Base-by-base conservation (phyloP, 2,113 vertebrate species). In the Silurus asotus region DNA sequence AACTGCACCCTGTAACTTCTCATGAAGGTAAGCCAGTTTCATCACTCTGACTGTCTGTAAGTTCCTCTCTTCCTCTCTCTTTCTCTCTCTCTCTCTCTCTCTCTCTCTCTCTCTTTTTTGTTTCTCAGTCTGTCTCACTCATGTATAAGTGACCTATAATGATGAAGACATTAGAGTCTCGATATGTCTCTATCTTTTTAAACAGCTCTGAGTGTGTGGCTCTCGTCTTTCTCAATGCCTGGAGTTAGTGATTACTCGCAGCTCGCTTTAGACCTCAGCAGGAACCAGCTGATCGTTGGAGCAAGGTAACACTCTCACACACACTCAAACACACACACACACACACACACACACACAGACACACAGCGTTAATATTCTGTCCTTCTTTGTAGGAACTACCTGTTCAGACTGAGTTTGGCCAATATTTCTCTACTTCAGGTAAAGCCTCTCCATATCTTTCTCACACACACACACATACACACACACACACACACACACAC, bases 371-470 rank as follows among this genome's bases (percentile, higher is more conserved):
- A 62, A 20, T 75, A 67, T 64, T 79, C 25, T 83, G 53, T 81
- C n/a, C 83, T 53, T 59, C 59, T 79, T 64, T 87, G 83, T 95
- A 99, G 98, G 94, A 98, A 99, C 94, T 96, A 97, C 93, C 96
- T 99, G 93, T 99, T 99, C 95, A 96, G 96, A 91, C 95, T 99
- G 92, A 97, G 94, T 92, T 95, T 99, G 81, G 95, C 90, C 94
- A 97, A 99, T 76, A 70, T 96, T 90, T 98, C 98, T 72, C 95
- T 99, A 49, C 95, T 99, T 89, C 97, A 99, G 98, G 98, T 99
- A 95, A 61, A 93, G 61, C 3, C 17, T 74, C 48, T 74, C 25
- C 65, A 69, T 13, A 10, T 37, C 23, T 64, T 0, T 56, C 59
- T 51, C 64, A 65, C 53, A 51, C 19, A 74, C 69, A 11, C 58